phyloP scores from a whole-genome alignment of 2,113 vertebrate genomes.

The Sceloporus tristichus region DNA sequence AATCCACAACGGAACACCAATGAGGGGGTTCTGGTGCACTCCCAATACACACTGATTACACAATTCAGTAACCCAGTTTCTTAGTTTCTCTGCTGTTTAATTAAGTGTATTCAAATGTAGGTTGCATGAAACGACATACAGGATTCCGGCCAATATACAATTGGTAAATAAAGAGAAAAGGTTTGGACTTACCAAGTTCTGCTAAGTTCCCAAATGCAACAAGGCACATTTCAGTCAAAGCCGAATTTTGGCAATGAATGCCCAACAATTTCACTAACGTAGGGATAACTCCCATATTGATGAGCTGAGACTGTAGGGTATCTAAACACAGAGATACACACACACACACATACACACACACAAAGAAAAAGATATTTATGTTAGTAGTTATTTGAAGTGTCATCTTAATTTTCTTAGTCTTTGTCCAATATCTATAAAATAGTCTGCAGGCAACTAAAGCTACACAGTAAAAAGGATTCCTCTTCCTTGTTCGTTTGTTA shows the following conservation, averaged over 20 bases:
- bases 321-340: constrained; percentile 76
- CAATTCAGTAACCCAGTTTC: too few relatives aligned
- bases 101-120: too few relatives aligned
- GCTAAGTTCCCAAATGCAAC: constrained; percentile 99
- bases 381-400: background rate
- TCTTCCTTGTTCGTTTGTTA: constrained; percentile 33
- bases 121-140: too few relatives aligned
- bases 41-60: too few relatives aligned
- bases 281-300: constrained; percentile 97
- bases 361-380: constrained; percentile 49
- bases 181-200: constrained; percentile 90
- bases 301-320: constrained; percentile 95
- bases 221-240: constrained; percentile 98
- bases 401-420: constrained; percentile 13
- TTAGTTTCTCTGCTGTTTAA: too few relatives aligned
- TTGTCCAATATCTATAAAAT: background rate
- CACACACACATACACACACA: constrained; percentile 31
- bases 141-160: background rate
- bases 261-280: constrained; percentile 95
- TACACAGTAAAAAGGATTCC: constrained; percentile 22
- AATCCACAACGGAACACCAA: too few relatives aligned
- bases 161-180: constrained; percentile 6
- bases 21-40: too few relatives aligned
- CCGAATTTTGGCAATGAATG: constrained; percentile 91
- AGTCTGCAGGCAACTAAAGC: constrained; percentile 37